Base-by-base conservation (phyloP, 2,888 invertebrate genomes). In the Athrips mouffetella region DNA sequence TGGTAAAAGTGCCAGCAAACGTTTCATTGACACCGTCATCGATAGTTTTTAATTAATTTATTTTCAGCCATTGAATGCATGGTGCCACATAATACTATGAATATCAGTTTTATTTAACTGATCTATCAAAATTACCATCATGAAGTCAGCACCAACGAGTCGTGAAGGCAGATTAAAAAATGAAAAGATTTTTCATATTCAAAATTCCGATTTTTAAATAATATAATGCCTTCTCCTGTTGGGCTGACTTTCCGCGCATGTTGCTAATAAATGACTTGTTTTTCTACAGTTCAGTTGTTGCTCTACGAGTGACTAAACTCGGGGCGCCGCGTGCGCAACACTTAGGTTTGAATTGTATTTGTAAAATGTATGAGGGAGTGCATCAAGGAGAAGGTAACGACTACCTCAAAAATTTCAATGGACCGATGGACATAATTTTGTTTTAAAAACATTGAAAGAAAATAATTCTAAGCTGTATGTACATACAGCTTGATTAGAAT, bases 211-310 rank as follows among this genome's bases (percentile, higher is more conserved):
- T n/a, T n/a, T n/a, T n/a, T n/a, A n/a, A n/a, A n/a, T n/a, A n/a
- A n/a, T n/a, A n/a, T n/a, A n/a, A 60, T 83, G 82, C 80, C 78
- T 83, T 76, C 70, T 63, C 78, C 73, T 64, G 65, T 80, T 82
- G 82, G 79, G 80, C 73, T 73, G 82, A 74, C 80, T 88, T 88
- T 76, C 67, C 74, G 75, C 83, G 85, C 87, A 88, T 87, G 86
- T 86, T 81, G 87, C 87, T 88, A 88, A 88, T 88, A 78, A 87
- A 86, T 86, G 67, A 88, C 88, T 88, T 88, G 85, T 88, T 87
- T 88, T 88, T 88, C 88, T 78, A 88, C 88, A 88, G 87, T 82
- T 82, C 85, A 81, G 81, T 87, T 86, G 82, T 88, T 86, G 79
- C 87, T 80, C 88, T 80, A 79, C 81, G 86, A 88, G 87, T 88